Percentiles rank a stretch among this genome's conserved stretches.
phyloP scores from a whole-genome alignment of 1,140 invertebrate species.

The Portunus trituberculatus region DNA sequence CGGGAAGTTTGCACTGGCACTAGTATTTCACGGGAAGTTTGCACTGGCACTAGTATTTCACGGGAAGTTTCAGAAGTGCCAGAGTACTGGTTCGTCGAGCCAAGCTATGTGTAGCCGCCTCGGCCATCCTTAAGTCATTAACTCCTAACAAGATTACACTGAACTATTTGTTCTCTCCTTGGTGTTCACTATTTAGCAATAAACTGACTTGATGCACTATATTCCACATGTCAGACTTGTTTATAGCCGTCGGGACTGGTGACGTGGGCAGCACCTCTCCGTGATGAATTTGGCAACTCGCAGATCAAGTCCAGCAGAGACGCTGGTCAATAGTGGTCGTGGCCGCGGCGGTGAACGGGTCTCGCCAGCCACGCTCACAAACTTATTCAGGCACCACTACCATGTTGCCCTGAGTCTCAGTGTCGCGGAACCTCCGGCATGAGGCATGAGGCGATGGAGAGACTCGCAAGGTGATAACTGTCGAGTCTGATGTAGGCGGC shows the following conservation, averaged over 20 bases:
- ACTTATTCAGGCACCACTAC: neutral
- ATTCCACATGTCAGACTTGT: no score
- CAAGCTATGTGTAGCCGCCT: neutral
- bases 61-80: no score
- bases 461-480: neutral
- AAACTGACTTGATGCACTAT: no score
- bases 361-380: neutral
- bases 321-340: neutral
- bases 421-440: slow-evolving; percentile 17
- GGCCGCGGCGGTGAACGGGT: neutral
- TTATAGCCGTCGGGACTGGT: no score
- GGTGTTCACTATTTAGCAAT: no score
- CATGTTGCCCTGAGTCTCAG: neutral
- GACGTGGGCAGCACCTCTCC: no score
- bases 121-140: neutral
- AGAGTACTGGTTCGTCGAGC: neutral
- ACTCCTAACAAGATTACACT: no score
- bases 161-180: no score
- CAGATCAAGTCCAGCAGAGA: neutral
- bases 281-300: neutral
- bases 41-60: no score
- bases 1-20: no score
- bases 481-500: neutral
- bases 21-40: no score
- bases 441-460: neutral